Evolutionary conservation across 2,113 vertebrate species (phyloP), one percentile per base, ranked within the genome.

Genomic region (Ariopsis seemanni): DNA sequence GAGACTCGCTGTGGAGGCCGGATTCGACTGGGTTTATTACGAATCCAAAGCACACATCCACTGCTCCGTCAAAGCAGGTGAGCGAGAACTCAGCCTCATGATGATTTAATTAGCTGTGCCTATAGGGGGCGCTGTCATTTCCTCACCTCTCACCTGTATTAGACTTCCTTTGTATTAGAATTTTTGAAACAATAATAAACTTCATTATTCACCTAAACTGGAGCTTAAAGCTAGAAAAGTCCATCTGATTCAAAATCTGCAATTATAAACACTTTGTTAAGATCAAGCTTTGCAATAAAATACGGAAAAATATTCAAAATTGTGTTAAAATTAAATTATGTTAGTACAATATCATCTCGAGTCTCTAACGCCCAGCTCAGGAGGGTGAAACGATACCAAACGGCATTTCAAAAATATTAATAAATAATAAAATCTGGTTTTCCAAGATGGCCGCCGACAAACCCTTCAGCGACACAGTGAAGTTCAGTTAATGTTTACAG

Each of bases 1-100:
- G 0, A 95, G 97, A 85, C 94, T 97, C 88, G 97, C 97, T 0
- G 97, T 97, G 79, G 97, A 97, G 92, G 97, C 97, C 0, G 97
- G 97, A 89, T 97, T 97, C 87, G 97, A 97, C 92, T 97, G 97
- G 97, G 97, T 97, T 69, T 96, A 97, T 92, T 97, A 97, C 7
- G 97, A 97, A 85, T 97, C 97, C 91, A 97, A 97, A 89, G 97
- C 96, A 0, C 97, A 97, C 87, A 96, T 97, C 88, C 97, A 97
- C 93, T 97, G 97, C 87, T 97, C 97, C 0, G 97, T 97, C 85
- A 97, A 97, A 95, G 96, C 97, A 92, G 97, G 97, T 97, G 91
- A 94, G 94, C 22, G 5, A 55, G n/a, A 82, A 30, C 50, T 57
- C 71, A 20, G 0, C 3, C n/a, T 25, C 27, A 30, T 22, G 30